These are phyloP conservation scores for Chrysemys picta DNA, from an alignment of 2,113 vertebrate genomes.

Conservation along the genomic window DNA sequence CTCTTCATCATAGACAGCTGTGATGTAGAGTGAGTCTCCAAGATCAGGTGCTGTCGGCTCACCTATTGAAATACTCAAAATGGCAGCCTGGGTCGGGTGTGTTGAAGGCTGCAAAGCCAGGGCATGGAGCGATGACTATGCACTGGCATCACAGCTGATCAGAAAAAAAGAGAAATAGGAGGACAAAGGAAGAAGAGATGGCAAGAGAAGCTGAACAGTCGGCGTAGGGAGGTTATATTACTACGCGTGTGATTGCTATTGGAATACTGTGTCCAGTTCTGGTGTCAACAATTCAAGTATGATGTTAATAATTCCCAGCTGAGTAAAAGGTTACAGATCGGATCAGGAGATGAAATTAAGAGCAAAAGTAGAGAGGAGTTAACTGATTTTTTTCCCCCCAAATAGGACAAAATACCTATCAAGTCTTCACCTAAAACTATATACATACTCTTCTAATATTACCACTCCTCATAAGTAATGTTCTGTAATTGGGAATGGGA, in stretches of 20 bases:
- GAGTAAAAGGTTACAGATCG: slow-evolving; percentile 11
- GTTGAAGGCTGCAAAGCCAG: background rate
- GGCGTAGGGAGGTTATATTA: background rate
- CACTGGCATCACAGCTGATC: background rate
- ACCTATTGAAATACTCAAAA: background rate
- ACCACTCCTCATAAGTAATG: background rate
- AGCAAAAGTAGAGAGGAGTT: background rate
- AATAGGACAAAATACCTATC: background rate
- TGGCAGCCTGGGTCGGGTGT: background rate
- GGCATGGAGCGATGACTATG: fast-evolving
- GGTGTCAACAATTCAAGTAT: background rate
- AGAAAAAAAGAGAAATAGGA: background rate
- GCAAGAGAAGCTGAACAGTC: background rate
- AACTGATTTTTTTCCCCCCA: background rate
- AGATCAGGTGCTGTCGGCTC: background rate
- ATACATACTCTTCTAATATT: background rate
- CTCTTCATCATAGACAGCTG: background rate
- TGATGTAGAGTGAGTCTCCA: background rate
- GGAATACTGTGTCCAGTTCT: background rate
- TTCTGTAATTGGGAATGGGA: background rate
- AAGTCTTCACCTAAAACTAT: background rate
- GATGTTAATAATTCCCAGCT: background rate
- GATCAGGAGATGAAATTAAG: background rate
- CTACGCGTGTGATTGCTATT: background rate
- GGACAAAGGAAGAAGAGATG: background rate